Evolutionary conservation across 2,888 invertebrate genomes (phyloP), one percentile per base, ranked within the genome.

Genomic region (Maniola hyperantus): DNA sequence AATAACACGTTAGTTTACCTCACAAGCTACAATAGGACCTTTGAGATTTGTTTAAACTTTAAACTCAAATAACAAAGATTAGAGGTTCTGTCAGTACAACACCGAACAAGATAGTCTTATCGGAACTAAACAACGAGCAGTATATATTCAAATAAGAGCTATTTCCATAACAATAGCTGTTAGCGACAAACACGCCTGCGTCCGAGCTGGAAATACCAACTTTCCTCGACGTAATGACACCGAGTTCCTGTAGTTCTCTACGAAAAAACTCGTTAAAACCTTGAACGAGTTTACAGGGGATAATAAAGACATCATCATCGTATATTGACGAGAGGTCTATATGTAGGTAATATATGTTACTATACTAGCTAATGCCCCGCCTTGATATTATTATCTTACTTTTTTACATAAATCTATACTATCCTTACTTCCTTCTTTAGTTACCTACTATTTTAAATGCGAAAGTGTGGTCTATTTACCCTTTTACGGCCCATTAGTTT

Each of bases 141-240:
- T 80, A 76, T 75, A 77, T 80, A 83, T 82, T 80, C 75, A 74
- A 77, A 75, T 77, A 73, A 75, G 75, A 77, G 71, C 65, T 67
- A 87, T 88, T 87, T 81, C 76, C 87, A 87, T 87, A 80, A 84
- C 79, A 87, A 87, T 84, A 78, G 80, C 77, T 80, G 79, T 82
- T 83, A 57, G 20, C 84, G 74, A 77, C 74, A 78, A 81, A 80
- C 77, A 77, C 72, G 74, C 65, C 71, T 46, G 50, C 67, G 71
- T 77, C 72, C 71, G 76, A 39, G 42, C 39, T 20, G 57, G 57
- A 42, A 57, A 57, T 42, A 79, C 81, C 78, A 78, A 78, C 84
- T 84, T 76, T 74, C 73, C 73, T 71, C 71, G 75, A 80, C 77
- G 79, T 83, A 85, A 87, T 87, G 84, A 81, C 74, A 73, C 75